Evolutionary conservation across 2,888 invertebrate species (phyloP).

Genomic region (Hermaeophaga mercurialis): DNA sequence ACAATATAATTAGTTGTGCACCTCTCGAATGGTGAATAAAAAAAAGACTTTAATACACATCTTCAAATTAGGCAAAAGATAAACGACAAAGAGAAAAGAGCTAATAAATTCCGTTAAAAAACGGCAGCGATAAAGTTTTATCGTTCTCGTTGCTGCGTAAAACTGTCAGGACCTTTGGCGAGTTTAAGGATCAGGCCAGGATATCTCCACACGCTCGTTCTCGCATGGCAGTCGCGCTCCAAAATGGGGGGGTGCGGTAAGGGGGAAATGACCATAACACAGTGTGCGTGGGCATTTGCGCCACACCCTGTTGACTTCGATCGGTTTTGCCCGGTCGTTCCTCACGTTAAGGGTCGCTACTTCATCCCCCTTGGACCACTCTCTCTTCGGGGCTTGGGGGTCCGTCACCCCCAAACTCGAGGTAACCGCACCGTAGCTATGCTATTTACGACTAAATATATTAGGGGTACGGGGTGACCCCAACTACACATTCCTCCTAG

Average conservation of each 20-base stretch:
- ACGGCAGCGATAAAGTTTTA: neutral
- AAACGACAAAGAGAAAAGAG: neutral
- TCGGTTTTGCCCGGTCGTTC: constrained; percentile 59
- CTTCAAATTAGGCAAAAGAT: too few relatives aligned
- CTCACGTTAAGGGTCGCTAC: constrained; percentile 56
- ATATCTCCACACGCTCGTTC: constrained; percentile 29
- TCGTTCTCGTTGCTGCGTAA: constrained; percentile 11
- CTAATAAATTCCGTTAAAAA: neutral
- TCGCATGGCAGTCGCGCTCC: constrained; percentile 41
- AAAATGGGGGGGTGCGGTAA: constrained; percentile 27
- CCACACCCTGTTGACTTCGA: constrained; percentile 57
- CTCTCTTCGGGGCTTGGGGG: constrained; percentile 31
- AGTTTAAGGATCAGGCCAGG: constrained; percentile 14
- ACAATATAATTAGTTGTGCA: too few relatives aligned
- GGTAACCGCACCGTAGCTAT: constrained; percentile 48
- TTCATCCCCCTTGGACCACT: constrained; percentile 42
- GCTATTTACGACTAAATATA: constrained; percentile 45
- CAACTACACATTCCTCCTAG: too few relatives aligned
- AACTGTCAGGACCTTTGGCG: constrained; percentile 18
- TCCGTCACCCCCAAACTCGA: constrained; percentile 46
- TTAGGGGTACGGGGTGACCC: constrained; percentile 17
- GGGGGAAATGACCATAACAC: constrained; percentile 34
- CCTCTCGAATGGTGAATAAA: too few relatives aligned
- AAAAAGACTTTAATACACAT: too few relatives aligned
- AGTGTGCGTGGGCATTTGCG: constrained; percentile 55